These are phyloP conservation scores for Hyppa rectilinea DNA, from an alignment of 2,888 invertebrate genomes.

Conservation along the genomic window DNA sequence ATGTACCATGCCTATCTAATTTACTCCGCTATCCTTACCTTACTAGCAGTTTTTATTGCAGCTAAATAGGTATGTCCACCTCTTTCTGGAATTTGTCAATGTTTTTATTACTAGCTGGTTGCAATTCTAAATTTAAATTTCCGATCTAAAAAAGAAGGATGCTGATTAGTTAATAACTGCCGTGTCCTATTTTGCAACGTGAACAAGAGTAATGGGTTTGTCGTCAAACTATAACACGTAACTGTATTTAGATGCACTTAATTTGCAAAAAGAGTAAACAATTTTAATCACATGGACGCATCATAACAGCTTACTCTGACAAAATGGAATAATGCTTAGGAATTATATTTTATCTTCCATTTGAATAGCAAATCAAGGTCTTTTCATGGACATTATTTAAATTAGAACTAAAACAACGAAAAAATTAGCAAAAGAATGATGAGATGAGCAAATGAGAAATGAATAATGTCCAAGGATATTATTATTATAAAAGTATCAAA, in stretches of 20 bases:
- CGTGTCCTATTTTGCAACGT: constrained; percentile 17
- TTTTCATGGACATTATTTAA: not conserved
- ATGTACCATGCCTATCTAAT: constrained; percentile 13
- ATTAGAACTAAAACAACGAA: not conserved
- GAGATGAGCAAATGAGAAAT: no score
- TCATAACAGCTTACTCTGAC: constrained; percentile 3
- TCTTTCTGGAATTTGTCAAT: constrained; percentile 2
- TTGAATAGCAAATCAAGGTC: not conserved
- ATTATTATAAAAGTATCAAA: constrained; percentile 35
- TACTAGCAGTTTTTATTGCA: constrained; percentile 56
- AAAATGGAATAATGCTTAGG: not conserved
- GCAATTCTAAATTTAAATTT: not conserved
- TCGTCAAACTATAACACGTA: constrained; percentile 26
- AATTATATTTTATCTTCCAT: not conserved
- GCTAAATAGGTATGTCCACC: constrained; percentile 27
- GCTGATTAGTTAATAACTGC: constrained; percentile 18
- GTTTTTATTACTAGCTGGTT: constrained; percentile 14
- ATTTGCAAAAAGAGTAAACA: constrained; percentile 35
- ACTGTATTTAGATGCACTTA: constrained; percentile 25
- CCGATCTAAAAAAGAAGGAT: not conserved
- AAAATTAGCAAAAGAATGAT: not conserved
- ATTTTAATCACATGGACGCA: constrained; percentile 22
- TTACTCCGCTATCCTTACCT: no score
- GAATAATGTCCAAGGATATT: no score
- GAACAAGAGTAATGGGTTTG: constrained; percentile 30